These are phyloP conservation scores for Tenthredo notha DNA, from an alignment of 2,888 invertebrate species.

Conservation along the genomic window DNA sequence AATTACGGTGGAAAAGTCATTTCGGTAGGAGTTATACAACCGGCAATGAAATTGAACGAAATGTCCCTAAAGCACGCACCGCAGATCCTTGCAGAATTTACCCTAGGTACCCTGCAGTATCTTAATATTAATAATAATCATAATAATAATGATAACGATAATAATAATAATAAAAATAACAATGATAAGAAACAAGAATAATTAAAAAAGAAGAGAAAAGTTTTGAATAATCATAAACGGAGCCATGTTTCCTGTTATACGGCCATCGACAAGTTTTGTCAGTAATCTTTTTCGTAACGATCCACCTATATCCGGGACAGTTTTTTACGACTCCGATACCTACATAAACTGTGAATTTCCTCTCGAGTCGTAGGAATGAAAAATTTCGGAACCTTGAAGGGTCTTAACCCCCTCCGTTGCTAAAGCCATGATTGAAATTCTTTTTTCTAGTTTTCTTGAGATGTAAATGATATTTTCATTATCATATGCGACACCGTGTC, in stretches of 20 bases:
- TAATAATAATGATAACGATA: neutral
- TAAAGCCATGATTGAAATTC: neutral
- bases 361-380: neutral
- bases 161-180: neutral
- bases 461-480: neutral
- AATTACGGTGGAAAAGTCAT: conserved; percentile 11
- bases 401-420: neutral
- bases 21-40: conserved; percentile 15
- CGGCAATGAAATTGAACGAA: conserved; percentile 40
- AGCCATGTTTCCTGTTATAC: neutral
- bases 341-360: conserved; percentile 14
- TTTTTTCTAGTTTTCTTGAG: neutral
- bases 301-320: neutral
- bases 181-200: conserved; percentile 3
- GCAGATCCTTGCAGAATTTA: neutral
- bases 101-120: neutral
- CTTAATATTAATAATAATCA: neutral
- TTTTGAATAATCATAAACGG: neutral
- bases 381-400: neutral
- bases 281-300: conserved; percentile 34
- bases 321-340: conserved; percentile 27
- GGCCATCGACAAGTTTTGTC: conserved; percentile 17
- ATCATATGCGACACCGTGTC: neutral
- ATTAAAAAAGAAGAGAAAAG: neutral
- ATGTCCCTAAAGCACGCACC: conserved; percentile 5